phyloP scores from a whole-genome alignment of 2,113 vertebrate genomes.

The Bos indicus region DNA sequence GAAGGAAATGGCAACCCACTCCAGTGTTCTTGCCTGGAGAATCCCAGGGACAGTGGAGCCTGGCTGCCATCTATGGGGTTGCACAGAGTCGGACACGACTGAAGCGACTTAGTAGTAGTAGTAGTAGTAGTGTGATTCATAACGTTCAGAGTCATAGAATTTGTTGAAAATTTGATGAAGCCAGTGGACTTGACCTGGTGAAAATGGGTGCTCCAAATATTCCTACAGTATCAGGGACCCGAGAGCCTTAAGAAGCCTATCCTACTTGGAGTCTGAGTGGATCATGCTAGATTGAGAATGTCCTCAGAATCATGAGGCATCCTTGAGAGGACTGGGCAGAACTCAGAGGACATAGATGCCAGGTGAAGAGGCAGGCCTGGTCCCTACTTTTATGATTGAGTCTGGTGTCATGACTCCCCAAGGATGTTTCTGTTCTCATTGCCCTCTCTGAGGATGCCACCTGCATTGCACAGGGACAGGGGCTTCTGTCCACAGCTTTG shows the following conservation, averaged over 20 bases:
- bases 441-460: background rate
- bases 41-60: no score
- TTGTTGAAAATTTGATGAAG: background rate
- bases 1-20: no score
- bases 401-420: background rate
- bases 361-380: rapidly evolving
- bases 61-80: no score
- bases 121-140: background rate
- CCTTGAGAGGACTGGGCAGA: background rate
- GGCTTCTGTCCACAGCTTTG: background rate
- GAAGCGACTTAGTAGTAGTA: no score
- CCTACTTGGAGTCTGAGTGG: background rate
- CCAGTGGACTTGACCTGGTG: background rate
- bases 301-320: background rate
- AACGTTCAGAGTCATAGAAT: background rate
- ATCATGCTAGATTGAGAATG: background rate
- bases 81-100: no score
- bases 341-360: rapidly evolving
- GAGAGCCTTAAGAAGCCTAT: background rate
- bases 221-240: background rate
- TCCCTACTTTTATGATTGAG: background rate
- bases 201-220: background rate
- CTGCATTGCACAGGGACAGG: background rate
- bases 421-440: background rate
- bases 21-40: no score